A percentile compares a stretch with the other conserved stretches of the same genome.
These are phyloP conservation scores for Propsilocerus akamusi DNA, from an alignment of 1,140 invertebrate genomes.

Conservation along the genomic window DNA sequence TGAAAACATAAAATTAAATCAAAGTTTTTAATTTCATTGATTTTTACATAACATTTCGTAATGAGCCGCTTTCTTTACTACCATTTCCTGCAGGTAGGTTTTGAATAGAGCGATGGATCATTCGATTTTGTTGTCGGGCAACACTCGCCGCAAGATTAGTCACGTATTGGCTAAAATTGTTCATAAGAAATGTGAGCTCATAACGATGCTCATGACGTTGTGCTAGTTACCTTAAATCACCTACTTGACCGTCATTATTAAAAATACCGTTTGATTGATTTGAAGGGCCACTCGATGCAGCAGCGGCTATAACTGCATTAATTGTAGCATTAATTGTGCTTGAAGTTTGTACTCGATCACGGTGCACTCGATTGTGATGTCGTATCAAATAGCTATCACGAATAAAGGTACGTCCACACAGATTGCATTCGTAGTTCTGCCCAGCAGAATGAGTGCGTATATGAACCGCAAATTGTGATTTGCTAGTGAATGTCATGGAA, in stretches of 20 bases:
- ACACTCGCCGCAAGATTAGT: no score
- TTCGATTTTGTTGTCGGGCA: no score
- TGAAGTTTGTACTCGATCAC: conserved; percentile 32
- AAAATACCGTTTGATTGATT: conserved; percentile 4
- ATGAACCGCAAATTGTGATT: conserved; percentile 50
- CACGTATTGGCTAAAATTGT: no score
- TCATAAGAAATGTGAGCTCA: no score
- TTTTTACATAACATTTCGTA: no score
- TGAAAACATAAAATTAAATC: no score
- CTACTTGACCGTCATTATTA: no score
- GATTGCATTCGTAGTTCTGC: conserved; percentile 47
- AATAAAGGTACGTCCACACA: conserved; percentile 50
- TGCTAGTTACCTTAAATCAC: conserved; percentile 6
- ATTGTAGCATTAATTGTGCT: conserved; percentile 28
- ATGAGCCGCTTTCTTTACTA: no score
- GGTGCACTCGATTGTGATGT: conserved; percentile 48
- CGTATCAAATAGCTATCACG: conserved; percentile 54
- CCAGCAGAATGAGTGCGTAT: conserved; percentile 49
- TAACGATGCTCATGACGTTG: no score
- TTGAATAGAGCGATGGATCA: no score
- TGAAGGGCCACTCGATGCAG: conserved; percentile 4
- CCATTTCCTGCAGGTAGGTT: no score
- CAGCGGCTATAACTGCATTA: conserved; percentile 20
- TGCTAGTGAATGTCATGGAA: conserved; percentile 48
- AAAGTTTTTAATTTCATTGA: no score